A percentile compares a stretch with the other conserved stretches of the same genome.
Evolutionary conservation across 2,888 invertebrate species (phyloP).

Genomic region (Caenorhabditis parvicauda): DNA sequence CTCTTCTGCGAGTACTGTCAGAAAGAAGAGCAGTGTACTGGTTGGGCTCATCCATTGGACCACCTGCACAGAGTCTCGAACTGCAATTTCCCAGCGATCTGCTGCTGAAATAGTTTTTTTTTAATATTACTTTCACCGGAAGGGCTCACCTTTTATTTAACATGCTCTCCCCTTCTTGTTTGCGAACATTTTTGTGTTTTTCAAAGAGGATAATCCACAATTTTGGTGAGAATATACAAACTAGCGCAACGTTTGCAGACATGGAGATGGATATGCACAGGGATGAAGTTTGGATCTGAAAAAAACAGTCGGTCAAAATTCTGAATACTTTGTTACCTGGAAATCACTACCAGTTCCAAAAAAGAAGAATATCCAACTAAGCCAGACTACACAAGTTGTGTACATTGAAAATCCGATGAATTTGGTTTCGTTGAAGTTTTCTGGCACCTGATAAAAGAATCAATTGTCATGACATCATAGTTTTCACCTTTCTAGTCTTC

Average conservation of each 20-base stretch:
- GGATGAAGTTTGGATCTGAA: slow-evolving; percentile 73
- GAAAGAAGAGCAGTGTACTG: slow-evolving; percentile 55
- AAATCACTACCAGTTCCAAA: slow-evolving; percentile 78
- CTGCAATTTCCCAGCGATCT: slow-evolving; percentile 39
- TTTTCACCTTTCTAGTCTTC: slow-evolving; percentile 72
- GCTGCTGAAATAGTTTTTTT: slow-evolving; percentile 17
- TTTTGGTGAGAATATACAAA: slow-evolving; percentile 75
- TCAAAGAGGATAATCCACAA: slow-evolving; percentile 75
- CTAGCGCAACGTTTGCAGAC: slow-evolving; percentile 73
- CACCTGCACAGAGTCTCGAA: slow-evolving; percentile 33
- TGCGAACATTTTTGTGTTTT: slow-evolving; percentile 74
- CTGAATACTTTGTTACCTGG: slow-evolving; percentile 69
- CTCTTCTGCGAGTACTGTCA: slow-evolving; percentile 45
- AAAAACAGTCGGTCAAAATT: neutral
- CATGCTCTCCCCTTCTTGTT: slow-evolving; percentile 57
- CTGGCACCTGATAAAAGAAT: slow-evolving; percentile 69
- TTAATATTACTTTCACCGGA: neutral
- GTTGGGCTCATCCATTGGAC: slow-evolving; percentile 46
- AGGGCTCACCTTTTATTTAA: slow-evolving; percentile 43
- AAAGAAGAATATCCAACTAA: slow-evolving; percentile 78
- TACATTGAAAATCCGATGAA: slow-evolving; percentile 73
- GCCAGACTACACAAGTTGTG: slow-evolving; percentile 79
- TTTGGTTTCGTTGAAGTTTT: slow-evolving; percentile 67
- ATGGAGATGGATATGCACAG: slow-evolving; percentile 74
- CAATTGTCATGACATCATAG: neutral